These are phyloP conservation scores for Contarinia nasturtii DNA, from an alignment of 1,140 invertebrate genomes.

Conservation along the genomic window DNA sequence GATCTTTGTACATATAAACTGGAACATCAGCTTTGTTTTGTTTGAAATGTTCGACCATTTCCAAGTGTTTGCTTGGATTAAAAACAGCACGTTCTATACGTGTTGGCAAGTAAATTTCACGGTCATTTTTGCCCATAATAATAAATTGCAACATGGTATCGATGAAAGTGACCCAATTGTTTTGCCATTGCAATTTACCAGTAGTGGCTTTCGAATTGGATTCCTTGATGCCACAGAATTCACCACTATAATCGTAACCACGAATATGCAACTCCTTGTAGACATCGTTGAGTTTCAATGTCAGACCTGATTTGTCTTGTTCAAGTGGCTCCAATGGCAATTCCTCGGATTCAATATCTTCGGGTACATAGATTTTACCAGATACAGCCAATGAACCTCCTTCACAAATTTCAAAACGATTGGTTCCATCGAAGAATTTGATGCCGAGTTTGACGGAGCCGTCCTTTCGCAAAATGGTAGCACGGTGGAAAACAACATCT, in stretches of 20 bases:
- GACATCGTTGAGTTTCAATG: conserved; percentile 52
- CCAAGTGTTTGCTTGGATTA: conserved; percentile 49
- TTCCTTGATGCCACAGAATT: conserved; percentile 62
- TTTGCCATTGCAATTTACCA: conserved; percentile 62
- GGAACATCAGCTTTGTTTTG: conserved; percentile 25
- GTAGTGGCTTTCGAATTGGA: conserved; percentile 41
- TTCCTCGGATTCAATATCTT: conserved; percentile 37
- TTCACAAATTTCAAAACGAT: conserved; percentile 79
- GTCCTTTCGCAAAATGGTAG: conserved; percentile 57
- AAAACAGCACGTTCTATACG: conserved; percentile 63
- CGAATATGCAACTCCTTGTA: conserved; percentile 86
- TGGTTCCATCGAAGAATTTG: conserved; percentile 63
- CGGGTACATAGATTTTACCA: conserved; percentile 49
- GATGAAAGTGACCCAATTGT: conserved; percentile 84
- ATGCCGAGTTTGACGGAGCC: conserved; percentile 53
- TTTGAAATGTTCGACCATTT: conserved; percentile 26
- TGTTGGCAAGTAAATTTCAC: conserved; percentile 72
- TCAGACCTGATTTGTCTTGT: conserved; percentile 27
- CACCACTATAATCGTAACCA: conserved; percentile 81
- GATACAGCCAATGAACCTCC: conserved; percentile 60
- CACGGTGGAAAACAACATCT: conserved; percentile 64
- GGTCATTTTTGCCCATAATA: conserved; percentile 53
- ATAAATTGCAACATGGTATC: conserved; percentile 89
- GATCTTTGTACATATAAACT: conserved; percentile 53
- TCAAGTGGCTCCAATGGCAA: conserved; percentile 24